Conservation (phyloP, 2,888 invertebrate genomes). For the Caenorhabditis zanzibari region DNA sequence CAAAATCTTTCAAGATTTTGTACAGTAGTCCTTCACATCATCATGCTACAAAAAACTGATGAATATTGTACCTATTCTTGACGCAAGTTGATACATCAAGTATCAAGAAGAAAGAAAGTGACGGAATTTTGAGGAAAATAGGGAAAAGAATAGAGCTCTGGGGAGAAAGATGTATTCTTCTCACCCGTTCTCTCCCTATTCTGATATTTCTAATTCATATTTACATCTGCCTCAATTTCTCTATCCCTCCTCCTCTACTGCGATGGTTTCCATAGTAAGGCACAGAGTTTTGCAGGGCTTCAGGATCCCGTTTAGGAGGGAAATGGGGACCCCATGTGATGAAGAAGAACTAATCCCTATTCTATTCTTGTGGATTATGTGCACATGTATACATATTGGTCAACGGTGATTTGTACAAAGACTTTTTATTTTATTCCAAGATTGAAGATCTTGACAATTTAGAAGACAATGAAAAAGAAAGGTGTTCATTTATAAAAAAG, state of each 20-base stretch:
- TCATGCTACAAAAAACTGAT: background rate
- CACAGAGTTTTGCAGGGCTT: conserved; percentile 39
- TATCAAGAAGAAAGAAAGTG: background rate
- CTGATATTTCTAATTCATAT: conserved; percentile 52
- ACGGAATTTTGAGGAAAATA: background rate
- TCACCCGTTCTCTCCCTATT: conserved; percentile 1
- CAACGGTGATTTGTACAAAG: conserved; percentile 15
- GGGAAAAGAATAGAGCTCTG: conserved; percentile 9
- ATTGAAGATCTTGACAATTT: conserved; percentile 7
- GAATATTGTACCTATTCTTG: conserved; percentile 1
- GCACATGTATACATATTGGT: conserved; percentile 1
- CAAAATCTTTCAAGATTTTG: background rate
- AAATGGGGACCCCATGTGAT: conserved; percentile 45
- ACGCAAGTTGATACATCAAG: background rate
- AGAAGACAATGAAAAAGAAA: conserved; percentile 5
- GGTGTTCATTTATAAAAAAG: background rate
- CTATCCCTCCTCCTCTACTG: conserved; percentile 3
- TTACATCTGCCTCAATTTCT: conserved; percentile 52
- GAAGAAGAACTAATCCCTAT: conserved; percentile 20
- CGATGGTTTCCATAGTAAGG: conserved; percentile 61
- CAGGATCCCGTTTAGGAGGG: conserved; percentile 13
- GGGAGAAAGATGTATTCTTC: no score
- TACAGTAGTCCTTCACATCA: no score
- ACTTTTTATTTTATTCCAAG: conserved; percentile 10
- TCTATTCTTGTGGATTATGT: conserved; percentile 20